Evolutionary conservation across 2,113 vertebrate species (phyloP).

Genomic region (Cynocephalus volans): DNA sequence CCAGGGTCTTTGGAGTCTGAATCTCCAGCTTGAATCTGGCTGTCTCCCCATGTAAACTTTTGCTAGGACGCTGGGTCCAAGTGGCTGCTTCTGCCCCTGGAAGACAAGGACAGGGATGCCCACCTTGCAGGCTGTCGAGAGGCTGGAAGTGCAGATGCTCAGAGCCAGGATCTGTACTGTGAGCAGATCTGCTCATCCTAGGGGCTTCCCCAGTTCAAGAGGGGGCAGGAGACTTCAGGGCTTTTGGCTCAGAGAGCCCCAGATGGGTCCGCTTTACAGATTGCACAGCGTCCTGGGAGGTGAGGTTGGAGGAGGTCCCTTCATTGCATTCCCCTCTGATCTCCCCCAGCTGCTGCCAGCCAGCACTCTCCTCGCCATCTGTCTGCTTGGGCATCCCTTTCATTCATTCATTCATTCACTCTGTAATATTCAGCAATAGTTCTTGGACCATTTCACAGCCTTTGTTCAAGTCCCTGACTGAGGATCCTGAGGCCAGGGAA

Average conservation of each 20-base stretch:
- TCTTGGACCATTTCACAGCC: background rate
- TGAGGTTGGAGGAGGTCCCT: background rate
- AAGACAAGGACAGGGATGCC: background rate
- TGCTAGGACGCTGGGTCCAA: background rate
- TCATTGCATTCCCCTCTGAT: accelerated
- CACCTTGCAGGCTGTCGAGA: background rate
- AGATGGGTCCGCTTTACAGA: background rate
- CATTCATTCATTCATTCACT: background rate
- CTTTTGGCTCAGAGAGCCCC: accelerated
- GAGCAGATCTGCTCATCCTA: background rate
- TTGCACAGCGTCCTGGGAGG: background rate
- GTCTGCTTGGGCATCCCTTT: background rate
- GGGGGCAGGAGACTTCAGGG: no score
- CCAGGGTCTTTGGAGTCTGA: background rate
- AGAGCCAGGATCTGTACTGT: background rate
- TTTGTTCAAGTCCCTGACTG: background rate
- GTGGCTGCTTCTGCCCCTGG: background rate
- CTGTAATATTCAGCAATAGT: no score
- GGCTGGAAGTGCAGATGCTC: background rate
- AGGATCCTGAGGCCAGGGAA: background rate
- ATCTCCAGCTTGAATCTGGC: background rate
- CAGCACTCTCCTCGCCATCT: background rate
- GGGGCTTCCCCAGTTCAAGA: background rate
- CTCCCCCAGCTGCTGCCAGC: background rate
- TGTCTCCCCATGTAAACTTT: background rate